Conservation (phyloP, 2,797 vertebrate species). For the Premnoplex brunnescens region DNA sequence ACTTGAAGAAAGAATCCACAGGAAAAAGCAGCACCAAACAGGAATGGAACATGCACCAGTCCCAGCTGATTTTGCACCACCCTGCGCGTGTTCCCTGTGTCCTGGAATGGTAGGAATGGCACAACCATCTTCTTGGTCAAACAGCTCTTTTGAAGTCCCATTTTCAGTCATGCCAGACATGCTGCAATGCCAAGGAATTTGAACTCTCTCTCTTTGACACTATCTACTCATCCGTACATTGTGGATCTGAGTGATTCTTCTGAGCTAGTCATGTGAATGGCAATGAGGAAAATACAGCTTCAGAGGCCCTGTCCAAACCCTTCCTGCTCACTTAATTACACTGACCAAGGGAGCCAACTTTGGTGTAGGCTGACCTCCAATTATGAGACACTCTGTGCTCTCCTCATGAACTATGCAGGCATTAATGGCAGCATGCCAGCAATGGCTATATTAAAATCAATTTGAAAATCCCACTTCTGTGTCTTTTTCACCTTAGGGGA, state of each 20-base stretch:
- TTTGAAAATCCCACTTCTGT: neutral
- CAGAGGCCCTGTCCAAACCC: neutral
- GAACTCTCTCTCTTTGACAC: neutral
- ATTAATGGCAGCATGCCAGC: neutral
- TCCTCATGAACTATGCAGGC: neutral
- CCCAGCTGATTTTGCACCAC: neutral
- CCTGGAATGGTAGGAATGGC: neutral
- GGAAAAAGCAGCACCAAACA: neutral
- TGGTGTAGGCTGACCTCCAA: neutral
- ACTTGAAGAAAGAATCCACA: neutral
- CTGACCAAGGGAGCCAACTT: neutral
- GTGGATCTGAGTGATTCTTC: slow-evolving; percentile 15
- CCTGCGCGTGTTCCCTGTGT: neutral
- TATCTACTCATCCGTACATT: neutral
- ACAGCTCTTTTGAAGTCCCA: neutral
- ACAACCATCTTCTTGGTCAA: neutral
- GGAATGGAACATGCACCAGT: neutral
- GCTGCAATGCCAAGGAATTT: slow-evolving; percentile 1
- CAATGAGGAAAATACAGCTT: neutral
- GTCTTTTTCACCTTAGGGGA: slow-evolving; percentile 20
- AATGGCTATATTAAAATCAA: slow-evolving; percentile 10
- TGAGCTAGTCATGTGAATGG: neutral
- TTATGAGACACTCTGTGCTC: neutral
- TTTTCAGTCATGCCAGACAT: neutral
- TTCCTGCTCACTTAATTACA: slow-evolving; percentile 1